Base-by-base conservation (phyloP, 2,797 vertebrate genomes). In the Schizopygopsis pylzovi region DNA sequence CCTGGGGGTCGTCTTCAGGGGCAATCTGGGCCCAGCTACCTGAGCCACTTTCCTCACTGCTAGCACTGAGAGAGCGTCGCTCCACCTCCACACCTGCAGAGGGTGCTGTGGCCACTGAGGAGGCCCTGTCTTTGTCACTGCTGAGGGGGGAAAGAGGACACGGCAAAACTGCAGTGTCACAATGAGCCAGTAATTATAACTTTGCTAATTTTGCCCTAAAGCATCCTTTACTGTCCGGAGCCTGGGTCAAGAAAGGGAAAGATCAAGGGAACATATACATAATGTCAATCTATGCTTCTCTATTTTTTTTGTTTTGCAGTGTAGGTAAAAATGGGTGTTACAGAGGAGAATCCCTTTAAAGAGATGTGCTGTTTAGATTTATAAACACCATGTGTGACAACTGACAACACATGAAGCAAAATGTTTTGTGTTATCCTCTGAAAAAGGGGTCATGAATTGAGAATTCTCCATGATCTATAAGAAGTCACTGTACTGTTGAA, bases 11-110 rank as follows among this genome's bases (percentile, higher is more conserved):
- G 75, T 99, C 98, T 39, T 99, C 98, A 0, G 97, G 97, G 87
- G 95, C 96, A 79, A 99, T 94, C 92, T 99, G 98, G 88, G 97
- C 98, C 98, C 98, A 99, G 95, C 98, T 99, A 86, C 97, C 97
- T 84, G 95, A 97, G 67, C 80, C 87, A 93, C 98, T 99, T 89
- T 98, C 98, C 88, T 98, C 98, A 87, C 98, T 98, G 96, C 98
- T 98, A 94, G 96, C 96, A 20, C 95, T 96, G 90, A 95, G 94
- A 92, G 93, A 95, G 88, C 95, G 96, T 86, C 94, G 94, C 87
- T 97, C 96, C 87, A 95, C 93, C 16, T 94, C 94, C 91, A 90
- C 86, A 95, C 93, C 94, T 68, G 90, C 90, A 89, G 95, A 92
- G 84, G 88, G 85, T 0, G 61, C 22, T 82, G 90, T 67, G 89